A percentile compares a stretch with the other conserved stretches of the same genome.
Conservation (phyloP, 2,888 invertebrate species). For the Papilio protenor region DNA sequence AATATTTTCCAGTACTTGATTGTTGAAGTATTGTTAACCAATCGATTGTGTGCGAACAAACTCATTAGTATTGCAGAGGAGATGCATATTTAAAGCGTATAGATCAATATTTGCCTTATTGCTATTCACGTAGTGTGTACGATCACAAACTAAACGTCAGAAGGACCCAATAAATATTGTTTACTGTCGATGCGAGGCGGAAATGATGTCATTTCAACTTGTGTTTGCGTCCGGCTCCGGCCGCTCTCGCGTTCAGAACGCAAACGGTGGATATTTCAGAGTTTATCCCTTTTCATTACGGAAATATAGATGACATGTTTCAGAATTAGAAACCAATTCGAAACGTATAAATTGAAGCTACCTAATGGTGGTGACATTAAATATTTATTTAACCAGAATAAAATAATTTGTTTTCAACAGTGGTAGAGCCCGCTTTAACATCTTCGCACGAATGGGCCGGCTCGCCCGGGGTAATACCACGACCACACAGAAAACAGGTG, state of each 20-base stretch:
- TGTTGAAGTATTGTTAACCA: conserved; percentile 1
- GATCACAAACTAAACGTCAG: conserved; percentile 48
- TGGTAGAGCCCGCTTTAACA: no score
- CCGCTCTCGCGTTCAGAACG: conserved; percentile 44
- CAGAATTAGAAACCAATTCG: neutral
- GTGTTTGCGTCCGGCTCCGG: conserved; percentile 38
- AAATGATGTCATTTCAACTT: conserved; percentile 52
- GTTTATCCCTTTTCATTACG: conserved; percentile 12
- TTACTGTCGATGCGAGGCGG: conserved; percentile 50
- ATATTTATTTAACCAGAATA: neutral
- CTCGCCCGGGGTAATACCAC: no score
- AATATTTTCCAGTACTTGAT: conserved; percentile 1
- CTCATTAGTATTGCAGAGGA: conserved; percentile 36
- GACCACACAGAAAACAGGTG: no score
- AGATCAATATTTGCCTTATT: conserved; percentile 40
- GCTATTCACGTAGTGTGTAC: conserved; percentile 46
- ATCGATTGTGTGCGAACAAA: neutral
- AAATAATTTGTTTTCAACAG: neutral
- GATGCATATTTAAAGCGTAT: conserved; percentile 36
- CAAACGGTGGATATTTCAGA: conserved; percentile 36
- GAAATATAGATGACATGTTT: conserved; percentile 11
- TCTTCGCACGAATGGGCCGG: no score
- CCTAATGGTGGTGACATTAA: neutral
- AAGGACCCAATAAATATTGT: conserved; percentile 55
- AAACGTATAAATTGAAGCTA: neutral